phyloP scores from a whole-genome alignment of 2,113 vertebrate species.

The Delphinus delphis region DNA sequence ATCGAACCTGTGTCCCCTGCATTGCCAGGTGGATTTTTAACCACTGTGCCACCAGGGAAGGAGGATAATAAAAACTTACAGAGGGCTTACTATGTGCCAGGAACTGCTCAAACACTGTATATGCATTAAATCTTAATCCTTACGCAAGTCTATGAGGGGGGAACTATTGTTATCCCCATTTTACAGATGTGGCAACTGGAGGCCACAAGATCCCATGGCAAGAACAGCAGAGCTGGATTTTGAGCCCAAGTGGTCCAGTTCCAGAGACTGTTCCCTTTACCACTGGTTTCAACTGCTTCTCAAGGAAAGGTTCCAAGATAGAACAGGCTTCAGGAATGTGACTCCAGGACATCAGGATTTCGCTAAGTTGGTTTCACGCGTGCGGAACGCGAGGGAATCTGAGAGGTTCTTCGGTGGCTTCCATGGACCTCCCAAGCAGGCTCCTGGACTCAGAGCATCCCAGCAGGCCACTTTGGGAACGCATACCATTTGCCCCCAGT shows the following conservation, averaged over 20 bases:
- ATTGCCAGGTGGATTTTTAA: no score
- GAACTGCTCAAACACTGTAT: background rate
- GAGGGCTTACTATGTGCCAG: background rate
- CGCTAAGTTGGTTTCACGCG: background rate
- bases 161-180: background rate
- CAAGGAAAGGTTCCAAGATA: background rate
- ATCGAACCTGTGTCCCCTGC: no score
- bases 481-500: rapidly evolving
- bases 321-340: background rate
- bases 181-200: background rate
- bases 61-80: background rate
- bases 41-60: no score
- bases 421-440: background rate
- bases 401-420: background rate
- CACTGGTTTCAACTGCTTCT: background rate
- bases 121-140: background rate
- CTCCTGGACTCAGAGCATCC: background rate
- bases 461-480: background rate
- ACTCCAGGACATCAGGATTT: background rate
- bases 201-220: background rate
- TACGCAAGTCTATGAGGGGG: background rate
- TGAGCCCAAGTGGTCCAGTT: background rate
- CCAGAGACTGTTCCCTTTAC: background rate
- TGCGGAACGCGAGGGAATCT: background rate
- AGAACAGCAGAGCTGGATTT: background rate